Conservation (phyloP, 2,113 vertebrate species). For the Acinonyx jubatus region DNA sequence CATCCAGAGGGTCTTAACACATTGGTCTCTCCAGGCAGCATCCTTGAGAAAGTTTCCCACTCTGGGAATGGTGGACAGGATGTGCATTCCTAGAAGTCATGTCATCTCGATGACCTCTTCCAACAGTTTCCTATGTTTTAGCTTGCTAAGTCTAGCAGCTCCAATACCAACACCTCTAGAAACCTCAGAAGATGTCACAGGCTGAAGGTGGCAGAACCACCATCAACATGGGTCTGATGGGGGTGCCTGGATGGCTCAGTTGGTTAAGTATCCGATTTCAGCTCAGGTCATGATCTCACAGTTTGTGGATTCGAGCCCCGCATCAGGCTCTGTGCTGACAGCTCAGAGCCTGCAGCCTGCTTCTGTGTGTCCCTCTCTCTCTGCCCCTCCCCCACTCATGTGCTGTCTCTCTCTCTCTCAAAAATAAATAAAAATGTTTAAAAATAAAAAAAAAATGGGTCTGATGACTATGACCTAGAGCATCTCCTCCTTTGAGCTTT, state of each 20-base stretch:
- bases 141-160: neutral
- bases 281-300: too few species aligned
- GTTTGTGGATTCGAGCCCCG: too few species aligned
- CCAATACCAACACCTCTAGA: neutral
- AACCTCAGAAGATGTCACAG: neutral
- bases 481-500: neutral
- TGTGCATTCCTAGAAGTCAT: neutral
- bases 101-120: neutral
- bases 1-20: neutral
- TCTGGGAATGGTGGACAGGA: neutral
- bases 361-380: too few species aligned
- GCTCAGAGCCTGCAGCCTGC: too few species aligned
- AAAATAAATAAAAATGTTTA: too few species aligned
- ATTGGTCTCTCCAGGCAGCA: neutral
- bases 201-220: neutral
- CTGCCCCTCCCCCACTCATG: too few species aligned
- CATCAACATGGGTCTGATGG: neutral
- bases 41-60: neutral
- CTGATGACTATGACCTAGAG: neutral
- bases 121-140: neutral
- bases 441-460: too few species aligned
- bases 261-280: too few species aligned
- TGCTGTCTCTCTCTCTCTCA: too few species aligned
- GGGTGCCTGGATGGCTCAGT: too few species aligned
- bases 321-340: too few species aligned